Base-by-base conservation (phyloP, 2,113 vertebrate species). In the Cromileptes altivelis region DNA sequence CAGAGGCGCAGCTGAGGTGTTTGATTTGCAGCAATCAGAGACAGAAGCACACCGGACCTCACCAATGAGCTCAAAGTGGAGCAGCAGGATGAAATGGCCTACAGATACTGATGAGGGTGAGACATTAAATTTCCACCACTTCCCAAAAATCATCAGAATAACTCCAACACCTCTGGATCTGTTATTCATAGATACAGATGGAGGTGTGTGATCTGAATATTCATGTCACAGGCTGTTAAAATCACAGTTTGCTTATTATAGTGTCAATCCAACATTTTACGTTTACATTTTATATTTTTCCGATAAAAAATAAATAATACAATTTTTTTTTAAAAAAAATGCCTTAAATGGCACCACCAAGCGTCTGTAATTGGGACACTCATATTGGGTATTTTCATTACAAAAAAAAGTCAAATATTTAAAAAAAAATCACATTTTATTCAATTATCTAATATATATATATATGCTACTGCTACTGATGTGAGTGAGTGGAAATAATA, bases 21-120 rank as follows among this genome's bases (percentile, higher is more conserved):
- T 71, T 71, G 13, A 58, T 64, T 53, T 75, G 56, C 82, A 72
- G 80, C 86, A 85, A 72, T 87, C 68, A 67, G 60, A 75, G 45
- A 23, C 21, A 70, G 56, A 21, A 14, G 52, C n/a, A n/a, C 27
- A 1, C 9, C 11, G 15, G 13, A 11, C 6, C 45, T 69, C 53
- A 55, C 86, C 79, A 86, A 89, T 89, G 50, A 83, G 68, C 70
- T 56, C 25, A 0, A 49, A 67, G 55, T 49, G 68, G 50, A 64
- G 70, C 69, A 70, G 50, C 17, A 33, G n/a, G 11, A 17, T 64
- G 21, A 21, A 37, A 70, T 2, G 64, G 25, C 45, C 61, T 30
- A 45, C 42, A 52, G 45, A 69, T 15, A 13, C 55, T 25, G 15
- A 27, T 42, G 9, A 19, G 45, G 65, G 27, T 68, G 30, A 68